A percentile compares a stretch with the other conserved stretches of the same genome.
phyloP scores from a whole-genome alignment of 1,140 invertebrate species.

The Uloborus diversus region DNA sequence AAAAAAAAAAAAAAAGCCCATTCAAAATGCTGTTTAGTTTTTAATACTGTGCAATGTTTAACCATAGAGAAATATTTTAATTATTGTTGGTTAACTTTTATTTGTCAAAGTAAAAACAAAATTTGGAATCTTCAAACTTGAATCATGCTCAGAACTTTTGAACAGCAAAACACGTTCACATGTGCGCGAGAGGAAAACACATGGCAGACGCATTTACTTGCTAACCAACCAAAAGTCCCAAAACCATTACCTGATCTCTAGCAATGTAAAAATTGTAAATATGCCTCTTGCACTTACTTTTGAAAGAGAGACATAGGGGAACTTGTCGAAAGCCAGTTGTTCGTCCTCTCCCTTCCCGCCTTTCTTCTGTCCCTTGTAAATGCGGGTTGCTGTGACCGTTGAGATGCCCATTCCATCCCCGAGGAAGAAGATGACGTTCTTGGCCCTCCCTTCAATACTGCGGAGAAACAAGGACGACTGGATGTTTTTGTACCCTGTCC shows the following conservation, averaged over 20 bases:
- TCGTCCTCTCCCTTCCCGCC: slow-evolving; percentile 74
- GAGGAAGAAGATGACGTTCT: slow-evolving; percentile 90
- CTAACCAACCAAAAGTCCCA: background rate
- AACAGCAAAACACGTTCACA: too few relatives aligned
- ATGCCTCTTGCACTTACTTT: slow-evolving; percentile 73
- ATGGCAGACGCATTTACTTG: too few relatives aligned
- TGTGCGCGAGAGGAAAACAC: too few relatives aligned
- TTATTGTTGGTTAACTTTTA: too few relatives aligned
- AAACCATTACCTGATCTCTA: background rate
- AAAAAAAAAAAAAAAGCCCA: too few relatives aligned
- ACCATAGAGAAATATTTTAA: too few relatives aligned
- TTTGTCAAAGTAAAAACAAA: too few relatives aligned
- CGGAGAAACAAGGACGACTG: slow-evolving; percentile 70
- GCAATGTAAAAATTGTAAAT: background rate
- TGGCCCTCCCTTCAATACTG: slow-evolving; percentile 73
- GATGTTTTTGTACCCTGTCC: slow-evolving; percentile 70
- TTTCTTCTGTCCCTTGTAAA: slow-evolving; percentile 65
- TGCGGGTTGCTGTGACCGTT: slow-evolving; percentile 84
- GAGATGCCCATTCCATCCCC: slow-evolving; percentile 95
- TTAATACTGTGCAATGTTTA: too few relatives aligned
- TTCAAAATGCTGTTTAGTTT: too few relatives aligned
- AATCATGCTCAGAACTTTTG: too few relatives aligned
- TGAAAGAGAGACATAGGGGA: slow-evolving; percentile 81
- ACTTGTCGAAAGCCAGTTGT: slow-evolving; percentile 80
- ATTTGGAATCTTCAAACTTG: too few relatives aligned